Base-by-base conservation (phyloP, 2,888 invertebrate genomes). In the Dryobota labecula region DNA sequence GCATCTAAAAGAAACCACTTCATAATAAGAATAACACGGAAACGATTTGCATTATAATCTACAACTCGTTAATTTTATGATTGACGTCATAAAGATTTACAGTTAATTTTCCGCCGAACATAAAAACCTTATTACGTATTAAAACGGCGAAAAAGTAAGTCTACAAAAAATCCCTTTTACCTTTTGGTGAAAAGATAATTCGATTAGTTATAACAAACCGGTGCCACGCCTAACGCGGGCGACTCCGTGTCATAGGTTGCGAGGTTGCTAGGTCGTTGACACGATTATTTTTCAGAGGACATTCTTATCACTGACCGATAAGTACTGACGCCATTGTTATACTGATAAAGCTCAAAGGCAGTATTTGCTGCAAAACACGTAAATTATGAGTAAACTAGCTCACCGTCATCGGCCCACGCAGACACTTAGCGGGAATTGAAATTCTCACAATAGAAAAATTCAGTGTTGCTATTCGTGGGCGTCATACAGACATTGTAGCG, bases 281-380 rank as follows among this genome's bases (percentile, higher is more conserved):
- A 82, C 78, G 65, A 71, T 80, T 83, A 84, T 84, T 82, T 87
- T 86, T 86, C 87, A 86, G 84, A 87, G 86, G 84, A 82, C 83
- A 85, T 81, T 85, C 88, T 89, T 88, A 88, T 90, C 87, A 86
- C 80, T 68, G 58, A 63, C 67, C 84, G 88, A 89, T 90, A 89
- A 87, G 77, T 79, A 72, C 72, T 77, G 80, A 84, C 82, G 76
- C 85, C 80, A 87, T 89, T 89, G 83, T 86, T 84, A 81, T 85
- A 83, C 80, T 77, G 87, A 88, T 88, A 89, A 84, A 82, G 72
- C 70, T 69, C 68, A 70, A 74, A 72, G 73, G 63, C 65, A 81
- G 83, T 74, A 86, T 88, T 86, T 81, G 82, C 78, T 74, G 81
- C 76, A 69, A 82, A 71, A 73, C 73, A 70, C 65, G 53, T 75